Evolutionary conservation across 2,888 invertebrate species (phyloP).

Genomic region (Tuberolachnus salignus): DNA sequence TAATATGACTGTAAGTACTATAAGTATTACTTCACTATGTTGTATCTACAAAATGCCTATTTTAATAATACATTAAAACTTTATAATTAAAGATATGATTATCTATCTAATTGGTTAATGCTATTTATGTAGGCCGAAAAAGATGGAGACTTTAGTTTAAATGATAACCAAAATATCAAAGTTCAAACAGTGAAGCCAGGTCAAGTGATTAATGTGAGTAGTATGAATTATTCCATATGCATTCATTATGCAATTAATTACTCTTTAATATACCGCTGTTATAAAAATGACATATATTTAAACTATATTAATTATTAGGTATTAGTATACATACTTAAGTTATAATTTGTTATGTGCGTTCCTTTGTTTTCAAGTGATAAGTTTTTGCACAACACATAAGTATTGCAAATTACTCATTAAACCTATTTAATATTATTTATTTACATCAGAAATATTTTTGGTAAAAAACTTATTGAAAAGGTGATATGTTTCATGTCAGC

Average conservation of each 20-base stretch:
- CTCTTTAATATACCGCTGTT: no score
- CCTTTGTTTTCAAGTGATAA: not conserved
- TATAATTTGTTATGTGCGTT: not conserved
- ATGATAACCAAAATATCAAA: slow-evolving; percentile 12
- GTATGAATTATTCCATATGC: not conserved
- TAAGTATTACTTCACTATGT: slow-evolving; percentile 13
- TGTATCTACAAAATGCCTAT: not conserved
- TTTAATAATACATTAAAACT: not conserved
- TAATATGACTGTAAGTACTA: slow-evolving; percentile 30
- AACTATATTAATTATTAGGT: no score
- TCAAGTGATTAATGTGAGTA: slow-evolving; percentile 19
- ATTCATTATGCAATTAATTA: not conserved
- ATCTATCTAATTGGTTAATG: slow-evolving; percentile 21
- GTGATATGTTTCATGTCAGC: not conserved
- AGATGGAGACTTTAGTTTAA: slow-evolving; percentile 7
- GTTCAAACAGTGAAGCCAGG: slow-evolving; percentile 23
- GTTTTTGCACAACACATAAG: no score
- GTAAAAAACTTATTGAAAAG: not conserved
- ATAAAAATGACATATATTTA: no score
- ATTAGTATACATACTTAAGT: no score
- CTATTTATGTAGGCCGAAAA: slow-evolving; percentile 24
- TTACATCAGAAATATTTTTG: not conserved
- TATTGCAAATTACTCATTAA: slow-evolving; percentile 8
- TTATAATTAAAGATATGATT: not conserved
- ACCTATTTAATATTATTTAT: not conserved